Percentiles rank a stretch among this genome's conserved stretches.
Evolutionary conservation across 2,797 vertebrate genomes (phyloP).

Genomic region (Trichosurus vulpecula): DNA sequence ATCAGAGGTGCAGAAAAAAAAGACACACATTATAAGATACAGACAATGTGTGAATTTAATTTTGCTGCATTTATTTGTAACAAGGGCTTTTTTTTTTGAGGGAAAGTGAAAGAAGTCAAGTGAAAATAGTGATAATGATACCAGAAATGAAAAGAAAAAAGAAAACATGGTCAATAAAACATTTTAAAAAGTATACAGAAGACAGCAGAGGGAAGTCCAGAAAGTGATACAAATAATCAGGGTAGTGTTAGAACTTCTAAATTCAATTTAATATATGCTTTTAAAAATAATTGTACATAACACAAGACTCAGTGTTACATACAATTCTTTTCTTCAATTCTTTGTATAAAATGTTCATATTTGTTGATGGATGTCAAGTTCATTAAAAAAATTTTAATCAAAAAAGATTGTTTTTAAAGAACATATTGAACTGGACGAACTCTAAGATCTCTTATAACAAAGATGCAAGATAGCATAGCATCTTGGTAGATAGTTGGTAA

Average conservation of each 20-base stretch:
- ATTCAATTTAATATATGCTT: neutral
- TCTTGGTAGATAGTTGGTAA: slow-evolving; percentile 49
- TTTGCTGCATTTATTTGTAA: too few species aligned
- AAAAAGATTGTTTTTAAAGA: neutral
- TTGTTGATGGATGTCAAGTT: neutral
- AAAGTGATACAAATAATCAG: neutral
- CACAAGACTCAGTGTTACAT: neutral
- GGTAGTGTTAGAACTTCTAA: neutral
- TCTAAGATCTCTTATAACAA: neutral
- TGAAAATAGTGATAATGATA: too few species aligned
- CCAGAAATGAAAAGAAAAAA: too few species aligned
- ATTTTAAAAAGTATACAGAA: neutral
- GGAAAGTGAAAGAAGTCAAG: too few species aligned
- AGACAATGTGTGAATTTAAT: neutral
- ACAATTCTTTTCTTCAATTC: neutral
- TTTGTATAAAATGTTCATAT: neutral
- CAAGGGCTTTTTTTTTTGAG: too few species aligned
- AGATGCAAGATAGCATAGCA: slow-evolving; percentile 70
- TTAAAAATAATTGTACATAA: neutral
- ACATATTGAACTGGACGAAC: neutral
- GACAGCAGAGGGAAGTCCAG: neutral
- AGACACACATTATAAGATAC: neutral
- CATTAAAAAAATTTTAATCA: neutral
- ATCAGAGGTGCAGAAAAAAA: neutral
- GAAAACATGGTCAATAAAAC: too few species aligned